phyloP scores from a whole-genome alignment of 2,113 vertebrate species.

The Daphoenositta chrysoptera region DNA sequence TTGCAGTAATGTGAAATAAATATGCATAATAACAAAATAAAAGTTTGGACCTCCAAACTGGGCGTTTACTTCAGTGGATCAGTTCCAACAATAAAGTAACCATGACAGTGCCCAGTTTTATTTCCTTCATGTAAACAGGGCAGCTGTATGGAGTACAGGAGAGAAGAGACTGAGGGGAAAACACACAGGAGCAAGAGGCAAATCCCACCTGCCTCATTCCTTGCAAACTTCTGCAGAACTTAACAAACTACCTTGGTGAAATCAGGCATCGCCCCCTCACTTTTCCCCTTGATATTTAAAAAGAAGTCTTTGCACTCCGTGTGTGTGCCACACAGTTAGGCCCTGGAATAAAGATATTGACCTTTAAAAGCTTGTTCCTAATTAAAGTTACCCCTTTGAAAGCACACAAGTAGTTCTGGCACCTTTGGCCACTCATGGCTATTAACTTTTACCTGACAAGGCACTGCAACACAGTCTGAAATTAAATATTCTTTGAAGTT shows the following conservation, averaged over 20 bases:
- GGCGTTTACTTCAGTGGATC: not conserved
- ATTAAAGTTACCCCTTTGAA: slow-evolving; percentile 2
- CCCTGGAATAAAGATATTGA: slow-evolving; percentile 14
- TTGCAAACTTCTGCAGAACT: not conserved
- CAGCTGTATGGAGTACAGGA: not conserved
- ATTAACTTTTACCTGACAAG: not conserved
- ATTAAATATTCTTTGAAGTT: not conserved
- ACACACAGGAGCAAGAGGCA: not conserved
- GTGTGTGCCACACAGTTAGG: not conserved
- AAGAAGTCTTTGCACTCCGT: not conserved
- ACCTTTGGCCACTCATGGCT: not conserved
- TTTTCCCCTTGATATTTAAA: not conserved
- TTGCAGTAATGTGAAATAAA: not conserved
- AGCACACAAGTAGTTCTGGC: not conserved
- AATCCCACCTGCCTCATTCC: not conserved
- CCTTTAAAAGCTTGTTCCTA: slow-evolving; percentile 6
- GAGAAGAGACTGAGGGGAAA: not conserved
- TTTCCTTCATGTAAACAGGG: not conserved
- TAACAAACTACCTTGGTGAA: not conserved
- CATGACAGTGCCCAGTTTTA: not conserved
- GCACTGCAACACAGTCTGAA: not conserved
- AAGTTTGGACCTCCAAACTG: not conserved
- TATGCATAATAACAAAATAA: not conserved
- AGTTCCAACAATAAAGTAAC: not conserved
- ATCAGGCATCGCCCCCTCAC: not conserved